Conservation (phyloP, 2,113 vertebrate genomes). For the Pangasianodon hypophthalmus region DNA sequence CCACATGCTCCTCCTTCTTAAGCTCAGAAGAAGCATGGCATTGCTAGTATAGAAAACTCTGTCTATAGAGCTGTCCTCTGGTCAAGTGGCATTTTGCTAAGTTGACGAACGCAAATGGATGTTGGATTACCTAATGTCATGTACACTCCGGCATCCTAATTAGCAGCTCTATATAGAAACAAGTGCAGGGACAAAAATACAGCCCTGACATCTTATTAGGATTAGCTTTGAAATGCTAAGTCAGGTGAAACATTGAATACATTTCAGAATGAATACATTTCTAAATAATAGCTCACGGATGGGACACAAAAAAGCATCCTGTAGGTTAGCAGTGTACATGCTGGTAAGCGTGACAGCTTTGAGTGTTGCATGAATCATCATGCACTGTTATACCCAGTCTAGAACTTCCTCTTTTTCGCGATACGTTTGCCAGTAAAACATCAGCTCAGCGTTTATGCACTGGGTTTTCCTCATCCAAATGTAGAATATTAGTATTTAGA, state of each 20-base stretch:
- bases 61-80: slow-evolving; percentile 34
- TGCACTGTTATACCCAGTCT: not conserved
- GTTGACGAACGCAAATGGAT: slow-evolving; percentile 17
- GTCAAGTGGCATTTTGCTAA: slow-evolving; percentile 33
- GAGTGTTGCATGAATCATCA: slow-evolving; percentile 46
- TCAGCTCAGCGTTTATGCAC: not conserved
- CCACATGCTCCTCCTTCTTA: slow-evolving; percentile 71
- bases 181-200: not conserved
- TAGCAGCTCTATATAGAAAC: slow-evolving; percentile 21
- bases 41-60: slow-evolving; percentile 31
- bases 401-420: slow-evolving; percentile 44
- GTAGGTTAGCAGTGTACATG: slow-evolving; percentile 6
- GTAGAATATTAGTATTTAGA: not conserved
- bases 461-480: not conserved
- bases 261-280: not conserved
- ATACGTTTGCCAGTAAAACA: slow-evolving; percentile 4
- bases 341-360: slow-evolving; percentile 28
- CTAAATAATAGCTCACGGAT: not conserved
- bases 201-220: not conserved
- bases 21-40: slow-evolving; percentile 38
- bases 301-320: not conserved
- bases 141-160: slow-evolving; percentile 15
- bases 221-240: slow-evolving; percentile 17
- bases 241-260: not conserved
- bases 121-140: slow-evolving; percentile 41